A percentile compares a stretch with the other conserved stretches of the same genome.
Evolutionary conservation across 2,797 vertebrate species (phyloP).

Genomic region (Crenuchus spilurus): DNA sequence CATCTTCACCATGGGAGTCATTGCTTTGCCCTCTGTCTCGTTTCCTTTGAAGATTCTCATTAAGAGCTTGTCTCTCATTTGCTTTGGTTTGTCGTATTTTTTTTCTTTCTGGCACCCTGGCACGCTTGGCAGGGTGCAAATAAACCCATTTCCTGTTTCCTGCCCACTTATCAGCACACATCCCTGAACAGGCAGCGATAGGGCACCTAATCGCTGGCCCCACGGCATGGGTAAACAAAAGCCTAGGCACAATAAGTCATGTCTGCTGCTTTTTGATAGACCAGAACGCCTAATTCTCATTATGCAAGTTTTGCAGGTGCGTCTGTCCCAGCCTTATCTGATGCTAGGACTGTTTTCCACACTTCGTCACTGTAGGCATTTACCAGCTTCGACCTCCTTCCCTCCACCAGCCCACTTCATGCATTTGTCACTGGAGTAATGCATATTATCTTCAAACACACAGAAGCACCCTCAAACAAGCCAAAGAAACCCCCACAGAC

Average conservation of each 20-base stretch:
- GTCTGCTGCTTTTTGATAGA: constrained; percentile 40
- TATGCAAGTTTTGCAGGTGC: constrained; percentile 30
- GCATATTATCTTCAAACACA: constrained; percentile 30
- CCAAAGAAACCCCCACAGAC: constrained; percentile 18
- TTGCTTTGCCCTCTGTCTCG: constrained; percentile 49
- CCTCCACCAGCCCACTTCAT: neutral
- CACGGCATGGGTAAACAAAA: constrained; percentile 25
- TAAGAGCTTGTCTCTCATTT: constrained; percentile 38
- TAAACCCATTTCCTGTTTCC: constrained; percentile 53
- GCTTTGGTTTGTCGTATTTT: constrained; percentile 36
- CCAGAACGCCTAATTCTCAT: constrained; percentile 38
- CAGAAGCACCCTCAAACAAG: constrained; percentile 11
- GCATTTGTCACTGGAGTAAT: constrained; percentile 15
- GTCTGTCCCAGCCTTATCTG: constrained; percentile 26
- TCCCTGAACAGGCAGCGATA: constrained; percentile 30
- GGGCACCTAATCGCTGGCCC: constrained; percentile 20
- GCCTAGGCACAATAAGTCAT: constrained; percentile 35
- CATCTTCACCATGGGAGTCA: constrained; percentile 33
- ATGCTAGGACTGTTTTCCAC: neutral
- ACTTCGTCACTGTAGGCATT: neutral
- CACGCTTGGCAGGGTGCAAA: constrained; percentile 32
- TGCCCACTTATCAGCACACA: constrained; percentile 36
- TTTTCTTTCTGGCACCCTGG: constrained; percentile 46
- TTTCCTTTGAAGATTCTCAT: constrained; percentile 53
- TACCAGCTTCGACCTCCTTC: neutral